Percentiles rank a stretch among this genome's conserved stretches.
Conservation (phyloP, 2,797 vertebrate genomes). For the Falco biarmicus region DNA sequence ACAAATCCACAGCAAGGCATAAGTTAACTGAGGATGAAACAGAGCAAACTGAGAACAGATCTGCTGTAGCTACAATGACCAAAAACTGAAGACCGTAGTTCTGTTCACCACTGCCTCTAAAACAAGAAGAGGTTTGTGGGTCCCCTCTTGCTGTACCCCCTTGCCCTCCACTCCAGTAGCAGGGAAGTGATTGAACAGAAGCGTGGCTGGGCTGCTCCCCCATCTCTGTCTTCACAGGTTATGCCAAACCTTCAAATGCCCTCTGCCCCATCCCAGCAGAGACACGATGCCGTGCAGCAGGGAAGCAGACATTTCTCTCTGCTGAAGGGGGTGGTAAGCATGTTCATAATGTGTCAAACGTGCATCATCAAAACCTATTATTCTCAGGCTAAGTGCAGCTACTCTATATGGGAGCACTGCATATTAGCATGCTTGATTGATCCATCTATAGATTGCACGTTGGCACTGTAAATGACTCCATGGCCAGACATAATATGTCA, state of each 20-base stretch:
- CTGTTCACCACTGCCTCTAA: neutral
- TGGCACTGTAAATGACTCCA: neutral
- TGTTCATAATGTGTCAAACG: neutral
- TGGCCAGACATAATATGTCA: neutral
- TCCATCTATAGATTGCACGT: neutral
- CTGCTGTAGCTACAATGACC: neutral
- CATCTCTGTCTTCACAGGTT: neutral
- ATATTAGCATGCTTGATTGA: neutral
- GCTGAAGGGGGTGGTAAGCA: neutral
- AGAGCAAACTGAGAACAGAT: neutral
- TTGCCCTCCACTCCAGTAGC: neutral
- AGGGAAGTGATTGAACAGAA: neutral
- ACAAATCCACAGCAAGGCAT: neutral
- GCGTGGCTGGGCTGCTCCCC: neutral
- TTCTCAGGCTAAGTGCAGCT: neutral
- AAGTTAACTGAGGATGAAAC: neutral
- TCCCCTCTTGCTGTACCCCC: fast-evolving
- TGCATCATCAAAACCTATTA: neutral
- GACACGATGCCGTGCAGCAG: neutral
- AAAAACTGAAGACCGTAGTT: neutral
- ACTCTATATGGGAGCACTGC: neutral
- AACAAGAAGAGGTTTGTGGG: neutral
- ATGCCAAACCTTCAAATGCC: neutral
- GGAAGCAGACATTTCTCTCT: neutral
- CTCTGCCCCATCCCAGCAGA: fast-evolving